Conservation (phyloP, 2,113 vertebrate genomes). For the Dolichotis patagonum region DNA sequence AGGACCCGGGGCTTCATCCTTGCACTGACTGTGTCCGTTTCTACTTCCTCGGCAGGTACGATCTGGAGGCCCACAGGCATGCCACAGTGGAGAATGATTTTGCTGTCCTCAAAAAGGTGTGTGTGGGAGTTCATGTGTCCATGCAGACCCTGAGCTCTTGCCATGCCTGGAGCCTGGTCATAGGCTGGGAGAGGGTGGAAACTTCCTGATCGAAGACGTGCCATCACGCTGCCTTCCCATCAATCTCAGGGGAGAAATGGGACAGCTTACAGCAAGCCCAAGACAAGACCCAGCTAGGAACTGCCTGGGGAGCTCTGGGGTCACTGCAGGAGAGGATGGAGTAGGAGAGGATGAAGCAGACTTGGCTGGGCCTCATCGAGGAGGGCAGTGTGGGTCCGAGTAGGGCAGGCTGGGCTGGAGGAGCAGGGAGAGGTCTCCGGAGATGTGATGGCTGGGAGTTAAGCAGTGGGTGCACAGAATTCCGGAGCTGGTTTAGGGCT, state of each 20-base stretch:
- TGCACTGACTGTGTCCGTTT: accelerated
- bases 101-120: constrained; percentile 95
- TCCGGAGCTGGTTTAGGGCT: not conserved
- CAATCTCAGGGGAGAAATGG: not conserved
- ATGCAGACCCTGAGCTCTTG: not conserved
- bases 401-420: not conserved
- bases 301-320: not conserved
- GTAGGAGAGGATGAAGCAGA: not conserved
- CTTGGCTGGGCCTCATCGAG: not conserved
- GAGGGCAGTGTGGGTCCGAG: not conserved
- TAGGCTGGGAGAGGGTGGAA: not conserved
- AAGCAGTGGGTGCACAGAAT: not conserved
- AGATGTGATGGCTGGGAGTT: no score
- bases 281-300: not conserved
- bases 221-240: not conserved
- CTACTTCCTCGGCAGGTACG: constrained; percentile 88
- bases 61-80: constrained; percentile 93
- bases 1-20: not conserved
- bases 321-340: not conserved
- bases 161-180: not conserved
- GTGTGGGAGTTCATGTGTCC: constrained; percentile 11
- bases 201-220: accelerated
- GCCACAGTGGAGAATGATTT: constrained; percentile 93
- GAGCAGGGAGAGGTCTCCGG: not conserved
- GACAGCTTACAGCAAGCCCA: not conserved